Evolutionary conservation across 2,888 invertebrate species (phyloP).

Genomic region (Cryptocephalus primarius): DNA sequence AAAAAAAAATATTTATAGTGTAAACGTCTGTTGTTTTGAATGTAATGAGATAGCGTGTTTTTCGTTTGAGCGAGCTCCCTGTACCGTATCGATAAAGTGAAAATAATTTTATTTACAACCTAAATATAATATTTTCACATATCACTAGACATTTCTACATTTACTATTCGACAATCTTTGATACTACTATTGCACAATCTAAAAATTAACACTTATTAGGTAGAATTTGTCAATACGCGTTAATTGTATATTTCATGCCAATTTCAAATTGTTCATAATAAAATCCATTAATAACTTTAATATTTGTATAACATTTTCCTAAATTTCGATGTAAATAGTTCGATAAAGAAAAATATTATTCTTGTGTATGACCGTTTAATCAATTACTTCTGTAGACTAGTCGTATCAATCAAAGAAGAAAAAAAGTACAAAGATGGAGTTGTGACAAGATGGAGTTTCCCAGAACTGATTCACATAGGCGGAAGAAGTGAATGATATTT

Average conservation of each 20-base stretch:
- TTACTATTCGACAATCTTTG: slow-evolving; percentile 30
- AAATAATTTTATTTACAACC: neutral
- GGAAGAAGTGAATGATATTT: neutral
- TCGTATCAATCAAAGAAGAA: slow-evolving; percentile 20
- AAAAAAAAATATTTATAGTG: neutral
- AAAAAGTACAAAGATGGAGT: slow-evolving; percentile 21
- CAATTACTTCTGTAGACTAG: slow-evolving; percentile 22
- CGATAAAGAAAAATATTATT: slow-evolving; percentile 19
- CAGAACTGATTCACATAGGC: too few relatives aligned
- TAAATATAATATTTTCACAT: slow-evolving; percentile 1
- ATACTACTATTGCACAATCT: slow-evolving; percentile 23
- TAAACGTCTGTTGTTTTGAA: neutral
- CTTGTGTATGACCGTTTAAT: slow-evolving; percentile 16
- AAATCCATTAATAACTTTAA: slow-evolving; percentile 11
- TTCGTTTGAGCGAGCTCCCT: too few relatives aligned
- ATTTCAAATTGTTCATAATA: slow-evolving; percentile 17
- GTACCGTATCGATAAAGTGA: too few relatives aligned
- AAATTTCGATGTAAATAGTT: slow-evolving; percentile 30
- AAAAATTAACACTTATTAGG: slow-evolving; percentile 10
- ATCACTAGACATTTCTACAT: slow-evolving; percentile 8
- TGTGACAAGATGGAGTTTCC: slow-evolving; percentile 5
- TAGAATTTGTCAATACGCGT: slow-evolving; percentile 20
- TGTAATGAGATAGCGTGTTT: neutral
- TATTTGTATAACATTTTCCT: slow-evolving; percentile 22
- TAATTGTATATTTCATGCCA: slow-evolving; percentile 16